phyloP scores from a whole-genome alignment of 1,140 invertebrate species.

The Anthonomus grandis region DNA sequence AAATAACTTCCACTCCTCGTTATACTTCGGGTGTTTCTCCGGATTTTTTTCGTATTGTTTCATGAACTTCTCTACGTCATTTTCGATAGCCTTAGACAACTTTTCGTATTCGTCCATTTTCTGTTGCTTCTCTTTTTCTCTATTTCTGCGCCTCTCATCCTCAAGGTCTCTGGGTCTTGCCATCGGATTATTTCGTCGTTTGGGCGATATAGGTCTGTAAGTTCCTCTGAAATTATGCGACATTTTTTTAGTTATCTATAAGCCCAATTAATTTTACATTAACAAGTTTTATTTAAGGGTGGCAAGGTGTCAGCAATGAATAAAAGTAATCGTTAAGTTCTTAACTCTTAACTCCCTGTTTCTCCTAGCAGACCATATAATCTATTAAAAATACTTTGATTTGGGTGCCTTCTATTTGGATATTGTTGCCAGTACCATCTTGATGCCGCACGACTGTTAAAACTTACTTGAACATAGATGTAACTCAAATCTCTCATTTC shows the following conservation, averaged over 20 bases:
- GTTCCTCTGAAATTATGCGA: background rate
- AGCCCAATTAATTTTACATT: too few relatives aligned
- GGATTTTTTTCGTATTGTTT: conserved; percentile 77
- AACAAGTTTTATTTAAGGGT: too few relatives aligned
- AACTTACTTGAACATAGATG: too few relatives aligned
- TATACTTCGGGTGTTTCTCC: conserved; percentile 80
- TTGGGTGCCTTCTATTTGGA: too few relatives aligned
- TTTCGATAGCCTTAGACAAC: conserved; percentile 48
- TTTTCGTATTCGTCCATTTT: conserved; percentile 47
- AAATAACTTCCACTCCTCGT: conserved; percentile 83
- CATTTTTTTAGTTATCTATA: background rate
- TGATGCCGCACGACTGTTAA: too few relatives aligned
- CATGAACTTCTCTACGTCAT: conserved; percentile 56
- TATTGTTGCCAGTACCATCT: too few relatives aligned
- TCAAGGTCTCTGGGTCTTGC: conserved; percentile 7
- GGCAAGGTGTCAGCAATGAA: too few relatives aligned
- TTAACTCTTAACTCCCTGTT: too few relatives aligned
- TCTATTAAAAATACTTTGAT: background rate
- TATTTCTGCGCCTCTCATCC: conserved; percentile 9
- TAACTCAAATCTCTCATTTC: too few relatives aligned
- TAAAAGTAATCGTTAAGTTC: too few relatives aligned
- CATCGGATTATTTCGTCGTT: too few relatives aligned
- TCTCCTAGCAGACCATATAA: too few relatives aligned
- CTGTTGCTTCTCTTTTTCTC: conserved; percentile 25
- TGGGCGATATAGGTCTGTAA: conserved; percentile 6